A percentile compares a stretch with the other conserved stretches of the same genome.
Conservation (phyloP, 2,113 vertebrate species). For the Cyanoderma ruficeps region DNA sequence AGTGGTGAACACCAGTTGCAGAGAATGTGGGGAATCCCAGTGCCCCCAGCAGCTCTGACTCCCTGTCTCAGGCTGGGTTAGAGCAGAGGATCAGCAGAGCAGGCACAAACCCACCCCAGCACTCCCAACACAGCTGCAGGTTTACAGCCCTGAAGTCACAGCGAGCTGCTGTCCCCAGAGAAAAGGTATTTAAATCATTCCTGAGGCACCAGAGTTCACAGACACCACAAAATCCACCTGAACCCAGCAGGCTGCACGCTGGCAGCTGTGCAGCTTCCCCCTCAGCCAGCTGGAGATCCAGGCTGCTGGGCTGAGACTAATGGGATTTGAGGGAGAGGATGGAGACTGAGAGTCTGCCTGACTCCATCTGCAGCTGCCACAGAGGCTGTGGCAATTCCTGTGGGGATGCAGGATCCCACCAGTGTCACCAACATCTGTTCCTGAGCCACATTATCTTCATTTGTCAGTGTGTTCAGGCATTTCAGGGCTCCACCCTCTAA, state of each 20-base stretch:
- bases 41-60: not conserved
- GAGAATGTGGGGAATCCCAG: fast-evolving
- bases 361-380: conserved; percentile 16
- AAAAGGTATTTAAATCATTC: not conserved
- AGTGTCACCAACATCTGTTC: not conserved
- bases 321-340: not conserved
- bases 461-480: not conserved
- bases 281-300: not conserved
- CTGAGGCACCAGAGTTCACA: not conserved
- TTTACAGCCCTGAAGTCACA: not conserved
- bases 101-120: not conserved
- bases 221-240: not conserved
- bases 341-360: not conserved
- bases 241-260: not conserved
- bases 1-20: not conserved
- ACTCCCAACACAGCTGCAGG: not conserved
- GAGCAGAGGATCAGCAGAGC: not conserved
- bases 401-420: not conserved
- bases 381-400: not conserved
- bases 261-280: not conserved
- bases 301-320: not conserved
- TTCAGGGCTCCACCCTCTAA: not conserved
- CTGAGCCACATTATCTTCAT: not conserved
- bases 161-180: not conserved
- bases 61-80: not conserved